Conservation (phyloP, 2,113 vertebrate genomes). For the Haliaeetus leucogaster region DNA sequence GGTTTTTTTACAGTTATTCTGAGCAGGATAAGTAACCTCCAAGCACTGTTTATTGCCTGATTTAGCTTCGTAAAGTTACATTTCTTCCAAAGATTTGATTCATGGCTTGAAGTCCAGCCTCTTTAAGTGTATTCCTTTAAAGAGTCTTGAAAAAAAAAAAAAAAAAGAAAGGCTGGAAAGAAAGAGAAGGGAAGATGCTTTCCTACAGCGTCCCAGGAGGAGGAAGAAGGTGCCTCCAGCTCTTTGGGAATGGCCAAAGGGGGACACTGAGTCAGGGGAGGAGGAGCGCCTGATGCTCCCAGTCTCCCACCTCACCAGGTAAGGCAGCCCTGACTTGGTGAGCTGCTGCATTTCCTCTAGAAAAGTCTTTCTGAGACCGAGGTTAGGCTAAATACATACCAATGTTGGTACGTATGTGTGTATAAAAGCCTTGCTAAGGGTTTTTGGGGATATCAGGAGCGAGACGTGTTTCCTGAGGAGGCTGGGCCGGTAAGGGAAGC, state of each 20-base stretch:
- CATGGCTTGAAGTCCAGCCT: background rate
- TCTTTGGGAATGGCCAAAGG: background rate
- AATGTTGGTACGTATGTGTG: rapidly evolving
- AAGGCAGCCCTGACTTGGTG: background rate
- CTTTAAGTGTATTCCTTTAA: background rate
- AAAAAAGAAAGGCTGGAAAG: background rate
- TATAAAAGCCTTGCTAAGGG: background rate
- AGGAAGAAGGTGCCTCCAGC: background rate
- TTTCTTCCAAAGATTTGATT: background rate
- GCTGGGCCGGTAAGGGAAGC: background rate
- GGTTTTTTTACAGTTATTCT: background rate
- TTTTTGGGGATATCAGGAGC: background rate
- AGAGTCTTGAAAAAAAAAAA: background rate
- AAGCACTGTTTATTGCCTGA: background rate
- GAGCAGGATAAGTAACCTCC: background rate
- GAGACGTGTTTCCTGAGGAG: background rate
- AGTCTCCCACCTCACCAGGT: background rate
- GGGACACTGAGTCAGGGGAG: background rate
- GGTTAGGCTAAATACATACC: background rate
- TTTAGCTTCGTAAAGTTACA: background rate
- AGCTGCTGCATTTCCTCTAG: background rate
- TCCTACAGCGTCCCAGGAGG: background rate
- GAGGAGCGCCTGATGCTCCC: background rate
- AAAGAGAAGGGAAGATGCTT: background rate
- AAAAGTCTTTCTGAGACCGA: background rate